Evolutionary conservation across 2,888 invertebrate species (phyloP), one percentile per base, ranked within the genome.

Genomic region (Parnassius smintheus): DNA sequence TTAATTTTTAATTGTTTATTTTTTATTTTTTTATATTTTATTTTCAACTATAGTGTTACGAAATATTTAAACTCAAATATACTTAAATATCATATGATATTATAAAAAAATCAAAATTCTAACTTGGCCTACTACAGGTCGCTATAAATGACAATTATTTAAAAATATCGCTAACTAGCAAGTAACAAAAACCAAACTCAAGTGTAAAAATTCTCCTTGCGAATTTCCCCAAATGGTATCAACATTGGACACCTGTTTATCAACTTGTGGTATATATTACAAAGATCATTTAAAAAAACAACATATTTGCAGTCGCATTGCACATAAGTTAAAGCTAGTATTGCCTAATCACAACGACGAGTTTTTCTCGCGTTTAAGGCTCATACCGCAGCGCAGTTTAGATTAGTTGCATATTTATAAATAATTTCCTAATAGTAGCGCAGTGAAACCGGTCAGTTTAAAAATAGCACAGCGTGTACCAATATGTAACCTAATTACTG

Each of bases 371-470:
- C 52, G 55, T 59, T 18, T 18, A 55, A 55, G 55, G 55, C 45
- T 51, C 50, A 44, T 25, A 48, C 49, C 13, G 46, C 25, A 41
- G 22, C 53, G 41, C 46, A 54, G 46, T 55, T 55, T 35, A 51
- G 12, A 22, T 44, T 42, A 11, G 35, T 18, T 54, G 54, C 54
- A 54, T 62, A 52, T 35, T 46, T 53, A 45, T 56, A 48, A 44
- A 53, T 12, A 51, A 46, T 64, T 60, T 64, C 64, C 64, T 64
- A 64, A 64, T 64, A 44, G 13, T 59, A 52, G 51, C 53, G 7
- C 48, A 42, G 52, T 35, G 2, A n/a, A 56, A 64, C 60, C 53
- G 56, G 64, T 25, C 12, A 8, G 8, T 53, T 45, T 11, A 25
- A 48, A 41, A 12, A 59, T 41, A 60, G 42, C 48, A 35, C 35